Conservation (phyloP, 2,113 vertebrate species). For the Nematolebias whitei region DNA sequence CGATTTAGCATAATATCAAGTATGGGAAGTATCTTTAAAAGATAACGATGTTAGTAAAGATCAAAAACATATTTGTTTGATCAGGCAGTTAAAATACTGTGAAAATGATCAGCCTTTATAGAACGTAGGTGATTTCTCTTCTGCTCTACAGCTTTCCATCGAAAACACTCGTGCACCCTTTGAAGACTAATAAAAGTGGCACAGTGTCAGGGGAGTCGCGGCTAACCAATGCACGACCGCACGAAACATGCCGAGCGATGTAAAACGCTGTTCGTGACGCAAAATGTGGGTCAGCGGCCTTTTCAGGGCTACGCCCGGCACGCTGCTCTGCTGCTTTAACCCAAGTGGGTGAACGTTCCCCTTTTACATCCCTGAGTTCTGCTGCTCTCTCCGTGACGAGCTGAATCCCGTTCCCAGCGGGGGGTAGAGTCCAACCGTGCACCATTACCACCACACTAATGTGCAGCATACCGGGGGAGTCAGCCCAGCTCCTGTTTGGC, state of each 20-base stretch:
- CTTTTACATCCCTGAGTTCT: conserved; percentile 1
- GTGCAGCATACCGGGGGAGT: conserved; percentile 37
- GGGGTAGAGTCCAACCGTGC: conserved; percentile 23
- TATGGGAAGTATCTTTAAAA: too few relatives aligned
- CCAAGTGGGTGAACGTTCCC: conserved; percentile 32
- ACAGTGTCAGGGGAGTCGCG: neutral
- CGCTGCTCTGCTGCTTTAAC: conserved; percentile 39
- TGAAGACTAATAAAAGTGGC: neutral
- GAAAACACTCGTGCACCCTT: neutral
- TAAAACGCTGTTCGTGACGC: conserved; percentile 38
- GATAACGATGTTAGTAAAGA: too few relatives aligned
- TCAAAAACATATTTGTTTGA: too few relatives aligned
- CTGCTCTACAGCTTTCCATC: neutral
- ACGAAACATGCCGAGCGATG: conserved; percentile 36
- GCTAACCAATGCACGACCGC: neutral
- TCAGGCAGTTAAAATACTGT: too few relatives aligned
- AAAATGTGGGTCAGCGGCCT: conserved; percentile 67
- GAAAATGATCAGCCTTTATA: too few relatives aligned
- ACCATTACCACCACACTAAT: conserved; percentile 33
- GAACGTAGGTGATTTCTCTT: neutral
- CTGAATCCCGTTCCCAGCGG: conserved; percentile 41
- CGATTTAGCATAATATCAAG: too few relatives aligned
- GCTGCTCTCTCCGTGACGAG: conserved; percentile 23
- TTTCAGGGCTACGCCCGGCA: conserved; percentile 49
- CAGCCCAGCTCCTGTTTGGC: conserved; percentile 25